Evolutionary conservation across 1,140 invertebrate genomes (phyloP).

Genomic region (Diplogasteroides magnus): DNA sequence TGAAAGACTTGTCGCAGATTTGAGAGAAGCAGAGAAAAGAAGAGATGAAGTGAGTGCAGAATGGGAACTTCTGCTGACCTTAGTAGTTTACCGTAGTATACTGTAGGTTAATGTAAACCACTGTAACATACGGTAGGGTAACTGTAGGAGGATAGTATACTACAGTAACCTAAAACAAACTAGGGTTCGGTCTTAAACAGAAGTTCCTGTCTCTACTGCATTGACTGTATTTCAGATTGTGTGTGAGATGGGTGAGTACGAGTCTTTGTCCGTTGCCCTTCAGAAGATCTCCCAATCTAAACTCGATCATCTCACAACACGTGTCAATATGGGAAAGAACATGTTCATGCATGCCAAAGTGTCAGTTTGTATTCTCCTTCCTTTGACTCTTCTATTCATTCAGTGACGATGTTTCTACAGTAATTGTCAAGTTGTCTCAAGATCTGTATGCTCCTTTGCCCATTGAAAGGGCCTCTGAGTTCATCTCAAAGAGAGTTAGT

Average conservation of each 20-base stretch:
- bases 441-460: conserved; percentile 11
- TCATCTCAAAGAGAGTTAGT: conserved; percentile 5
- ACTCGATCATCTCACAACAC: conserved; percentile 3
- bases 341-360: conserved; percentile 15
- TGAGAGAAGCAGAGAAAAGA: background rate
- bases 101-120: no score
- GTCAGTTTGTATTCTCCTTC: background rate
- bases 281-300: conserved; percentile 5
- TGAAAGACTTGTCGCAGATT: conserved; percentile 7
- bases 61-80: background rate
- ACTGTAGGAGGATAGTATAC: no score
- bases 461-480: conserved; percentile 2
- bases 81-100: no score
- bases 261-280: conserved; percentile 5
- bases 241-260: conserved; percentile 7
- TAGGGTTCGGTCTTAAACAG: no score
- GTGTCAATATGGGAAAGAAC: conserved; percentile 15
- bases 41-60: background rate
- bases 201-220: no score
- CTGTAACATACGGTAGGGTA: no score
- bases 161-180: no score
- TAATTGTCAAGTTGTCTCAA: conserved; percentile 13
- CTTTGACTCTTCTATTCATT: background rate
- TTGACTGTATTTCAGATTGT: background rate
- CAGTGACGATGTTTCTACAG: conserved; percentile 9